Base-by-base conservation (phyloP, 2,113 vertebrate genomes). In the Sphaerodactylus townsendi region DNA sequence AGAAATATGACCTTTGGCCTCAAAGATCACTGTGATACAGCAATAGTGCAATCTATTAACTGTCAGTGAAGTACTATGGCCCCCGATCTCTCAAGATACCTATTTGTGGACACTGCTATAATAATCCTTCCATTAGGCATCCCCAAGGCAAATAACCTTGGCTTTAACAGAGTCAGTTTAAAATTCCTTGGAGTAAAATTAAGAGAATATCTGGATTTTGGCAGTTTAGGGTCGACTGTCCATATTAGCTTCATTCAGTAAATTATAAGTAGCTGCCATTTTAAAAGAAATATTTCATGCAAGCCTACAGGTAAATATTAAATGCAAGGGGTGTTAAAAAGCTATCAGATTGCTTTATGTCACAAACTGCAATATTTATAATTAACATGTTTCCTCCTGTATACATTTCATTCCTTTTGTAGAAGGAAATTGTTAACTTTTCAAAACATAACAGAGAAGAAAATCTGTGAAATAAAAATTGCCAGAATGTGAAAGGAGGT, bases 131-230 rank as follows among this genome's bases (percentile, higher is more conserved):
- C 96, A 97, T 97, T 96, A 97, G 96, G 96, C 95, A 95, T 97
- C 97, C 97, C 97, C 94, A 94, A 94, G 96, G 97, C 95, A 96
- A 97, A 95, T 95, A 96, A 97, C 96, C 96, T 96, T 94, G 94
- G 96, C 96, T 97, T 97, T 98, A 97, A 97, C 96, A 94, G 96
- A 97, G 97, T 98, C 97, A 97, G 95, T 96, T 96, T 95, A 95
- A 96, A 97, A 98, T 97, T 97, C 97, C 97, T 97, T 96, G 91
- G 97, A 97, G 97, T 96, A 96, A 96, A 94, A 96, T 97, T 97
- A 97, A 92, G 92, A 96, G 95, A 94, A 95, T 93, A 93, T 96
- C 95, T 96, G 95, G 96, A 95, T 96, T 97, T 95, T 97, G 96
- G 97, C 96, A 97, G 96, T 95, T 96, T 94, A 92, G 95, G 96